Evolutionary conservation across 2,113 vertebrate genomes (phyloP).

Genomic region (Sarotherodon lohbergeri): DNA sequence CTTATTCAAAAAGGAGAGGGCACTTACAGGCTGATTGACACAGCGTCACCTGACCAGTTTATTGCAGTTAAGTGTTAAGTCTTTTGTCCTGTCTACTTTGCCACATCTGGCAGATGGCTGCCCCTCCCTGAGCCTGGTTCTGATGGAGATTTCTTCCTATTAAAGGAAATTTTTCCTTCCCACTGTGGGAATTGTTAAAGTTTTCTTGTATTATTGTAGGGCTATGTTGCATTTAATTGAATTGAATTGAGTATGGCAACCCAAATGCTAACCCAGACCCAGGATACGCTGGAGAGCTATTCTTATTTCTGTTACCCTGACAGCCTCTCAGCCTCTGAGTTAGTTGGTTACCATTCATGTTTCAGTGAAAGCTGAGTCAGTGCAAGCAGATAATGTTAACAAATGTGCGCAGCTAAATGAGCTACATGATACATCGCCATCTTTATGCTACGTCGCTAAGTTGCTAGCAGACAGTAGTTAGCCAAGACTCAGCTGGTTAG

Average conservation of each 20-base stretch:
- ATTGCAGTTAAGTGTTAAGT: no score
- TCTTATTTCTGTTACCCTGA: not conserved
- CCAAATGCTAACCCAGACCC: not conserved
- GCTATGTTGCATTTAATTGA: not conserved
- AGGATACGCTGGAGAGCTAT: not conserved
- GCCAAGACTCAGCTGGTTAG: not conserved
- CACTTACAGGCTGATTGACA: no score
- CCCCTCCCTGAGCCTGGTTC: not conserved
- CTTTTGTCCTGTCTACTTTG: no score
- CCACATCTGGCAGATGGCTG: not conserved
- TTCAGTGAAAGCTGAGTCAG: not conserved
- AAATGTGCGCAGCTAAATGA: not conserved
- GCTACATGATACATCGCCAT: accelerated
- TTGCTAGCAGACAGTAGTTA: not conserved
- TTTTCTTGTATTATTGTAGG: not conserved
- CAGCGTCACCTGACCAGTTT: no score
- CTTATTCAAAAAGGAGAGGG: no score
- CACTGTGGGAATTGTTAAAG: not conserved
- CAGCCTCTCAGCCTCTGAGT: not conserved
- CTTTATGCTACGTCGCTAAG: not conserved
- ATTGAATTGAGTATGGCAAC: not conserved
- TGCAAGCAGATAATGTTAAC: not conserved
- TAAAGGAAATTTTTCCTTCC: not conserved
- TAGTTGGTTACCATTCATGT: not conserved
- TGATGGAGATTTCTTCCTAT: not conserved